A percentile compares a stretch with the other conserved stretches of the same genome.
Conservation (phyloP, 2,888 invertebrate species). For the Amiota communis region DNA sequence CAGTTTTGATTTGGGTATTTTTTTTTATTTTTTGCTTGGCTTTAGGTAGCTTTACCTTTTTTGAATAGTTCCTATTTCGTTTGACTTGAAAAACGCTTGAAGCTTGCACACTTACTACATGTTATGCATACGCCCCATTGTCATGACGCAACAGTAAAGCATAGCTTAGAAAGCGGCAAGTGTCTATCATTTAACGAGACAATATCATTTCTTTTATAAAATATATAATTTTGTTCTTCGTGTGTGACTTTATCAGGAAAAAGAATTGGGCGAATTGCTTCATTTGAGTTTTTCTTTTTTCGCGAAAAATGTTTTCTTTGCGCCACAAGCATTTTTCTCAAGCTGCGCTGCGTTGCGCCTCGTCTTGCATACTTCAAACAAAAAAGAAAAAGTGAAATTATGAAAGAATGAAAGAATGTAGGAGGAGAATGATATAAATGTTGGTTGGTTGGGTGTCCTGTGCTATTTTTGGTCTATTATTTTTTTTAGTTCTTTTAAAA, state of each 20-base stretch:
- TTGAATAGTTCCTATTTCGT: not conserved
- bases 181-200: constrained; percentile 17
- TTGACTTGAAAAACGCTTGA: not conserved
- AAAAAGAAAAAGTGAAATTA: not conserved
- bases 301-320: not conserved
- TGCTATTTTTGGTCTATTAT: constrained; percentile 11
- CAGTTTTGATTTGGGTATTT: not conserved
- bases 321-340: constrained; percentile 8
- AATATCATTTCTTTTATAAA: constrained; percentile 24
- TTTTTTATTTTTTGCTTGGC: not conserved
- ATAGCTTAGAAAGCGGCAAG: not conserved
- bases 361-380: not conserved
- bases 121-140: constrained; percentile 25
- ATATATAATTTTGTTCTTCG: constrained; percentile 3
- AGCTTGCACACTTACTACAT: not conserved
- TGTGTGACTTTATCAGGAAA: constrained; percentile 27
- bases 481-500: constrained; percentile 14
- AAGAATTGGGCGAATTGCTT: constrained; percentile 9
- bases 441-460: not conserved
- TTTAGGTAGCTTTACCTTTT: not conserved
- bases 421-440: not conserved
- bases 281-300: not conserved
- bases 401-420: not conserved
- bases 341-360: too few relatives aligned
- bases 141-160: constrained; percentile 2